Conservation (phyloP, 2,797 vertebrate genomes). For the Falco berigora region DNA sequence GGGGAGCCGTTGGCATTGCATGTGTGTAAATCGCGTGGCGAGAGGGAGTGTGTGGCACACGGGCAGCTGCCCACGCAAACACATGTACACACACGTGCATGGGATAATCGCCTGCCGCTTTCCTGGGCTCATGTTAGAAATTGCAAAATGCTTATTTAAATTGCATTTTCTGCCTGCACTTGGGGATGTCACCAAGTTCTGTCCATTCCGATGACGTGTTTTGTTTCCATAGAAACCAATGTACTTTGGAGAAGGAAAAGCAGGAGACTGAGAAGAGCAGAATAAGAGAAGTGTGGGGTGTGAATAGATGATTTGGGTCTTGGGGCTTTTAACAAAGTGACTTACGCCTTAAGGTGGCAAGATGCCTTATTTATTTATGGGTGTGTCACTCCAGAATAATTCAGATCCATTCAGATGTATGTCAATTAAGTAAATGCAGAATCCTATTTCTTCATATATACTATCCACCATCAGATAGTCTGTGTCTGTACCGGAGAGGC, state of each 20-base stretch:
- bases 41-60: not conserved
- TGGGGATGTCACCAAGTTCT: not conserved
- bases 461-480: not conserved
- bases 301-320: not conserved
- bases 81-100: not conserved
- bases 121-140: not conserved
- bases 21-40: not conserved
- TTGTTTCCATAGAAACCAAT: constrained; percentile 48
- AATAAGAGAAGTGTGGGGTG: not conserved
- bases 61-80: not conserved
- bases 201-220: not conserved
- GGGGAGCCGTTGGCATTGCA: not conserved
- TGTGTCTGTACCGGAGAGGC: not conserved
- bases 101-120: accelerated
- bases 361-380: not conserved
- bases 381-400: not conserved
- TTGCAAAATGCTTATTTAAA: not conserved
- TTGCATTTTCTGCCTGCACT: not conserved
- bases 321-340: not conserved
- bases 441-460: not conserved
- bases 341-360: not conserved
- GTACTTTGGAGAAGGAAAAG: not conserved
- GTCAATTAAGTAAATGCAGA: not conserved
- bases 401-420: not conserved
- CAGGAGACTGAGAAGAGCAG: not conserved